A percentile compares a stretch with the other conserved stretches of the same genome.
Conservation (phyloP, 2,888 invertebrate species). For the Andrena minutula region DNA sequence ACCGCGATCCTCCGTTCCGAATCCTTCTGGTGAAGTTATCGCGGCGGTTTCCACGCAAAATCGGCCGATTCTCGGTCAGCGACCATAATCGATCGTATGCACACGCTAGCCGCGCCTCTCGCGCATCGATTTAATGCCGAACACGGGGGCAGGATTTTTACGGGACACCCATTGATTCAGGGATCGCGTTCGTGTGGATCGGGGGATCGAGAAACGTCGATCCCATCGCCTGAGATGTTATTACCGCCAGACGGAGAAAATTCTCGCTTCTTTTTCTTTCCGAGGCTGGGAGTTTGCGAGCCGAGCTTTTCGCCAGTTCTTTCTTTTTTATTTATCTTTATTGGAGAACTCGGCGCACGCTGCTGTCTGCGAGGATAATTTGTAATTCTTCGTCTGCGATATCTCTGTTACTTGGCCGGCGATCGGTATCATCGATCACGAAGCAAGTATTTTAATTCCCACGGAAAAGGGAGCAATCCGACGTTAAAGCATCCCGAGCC, state of each 20-base stretch:
- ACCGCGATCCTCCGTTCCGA: conserved; percentile 29
- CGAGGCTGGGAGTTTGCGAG: too few relatives aligned
- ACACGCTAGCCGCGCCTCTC: conserved; percentile 17
- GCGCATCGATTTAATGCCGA: conserved; percentile 39
- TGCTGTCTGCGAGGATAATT: not conserved
- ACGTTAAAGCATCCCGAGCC: conserved; percentile 43
- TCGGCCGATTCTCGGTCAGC: conserved; percentile 36
- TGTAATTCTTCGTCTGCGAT: not conserved
- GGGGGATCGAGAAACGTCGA: conserved; percentile 40
- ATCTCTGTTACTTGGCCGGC: conserved; percentile 17
- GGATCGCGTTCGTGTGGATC: conserved; percentile 22
- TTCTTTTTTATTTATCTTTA: too few relatives aligned
- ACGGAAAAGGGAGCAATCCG: not conserved
- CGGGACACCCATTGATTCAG: conserved; percentile 55
- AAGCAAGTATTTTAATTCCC: conserved; percentile 27
- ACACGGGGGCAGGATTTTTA: conserved; percentile 46
- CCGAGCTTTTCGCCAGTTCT: too few relatives aligned
- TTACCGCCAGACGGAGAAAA: conserved; percentile 41
- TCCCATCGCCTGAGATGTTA: conserved; percentile 41
- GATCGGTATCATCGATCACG: conserved; percentile 20
- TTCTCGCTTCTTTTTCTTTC: not conserved
- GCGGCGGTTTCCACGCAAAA: conserved; percentile 48
- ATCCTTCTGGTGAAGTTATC: conserved; percentile 42
- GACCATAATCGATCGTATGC: conserved; percentile 24
- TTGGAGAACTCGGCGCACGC: too few relatives aligned